A percentile compares a stretch with the other conserved stretches of the same genome.
phyloP scores from a whole-genome alignment of 2,797 vertebrate species.

The Gallirallus australis region DNA sequence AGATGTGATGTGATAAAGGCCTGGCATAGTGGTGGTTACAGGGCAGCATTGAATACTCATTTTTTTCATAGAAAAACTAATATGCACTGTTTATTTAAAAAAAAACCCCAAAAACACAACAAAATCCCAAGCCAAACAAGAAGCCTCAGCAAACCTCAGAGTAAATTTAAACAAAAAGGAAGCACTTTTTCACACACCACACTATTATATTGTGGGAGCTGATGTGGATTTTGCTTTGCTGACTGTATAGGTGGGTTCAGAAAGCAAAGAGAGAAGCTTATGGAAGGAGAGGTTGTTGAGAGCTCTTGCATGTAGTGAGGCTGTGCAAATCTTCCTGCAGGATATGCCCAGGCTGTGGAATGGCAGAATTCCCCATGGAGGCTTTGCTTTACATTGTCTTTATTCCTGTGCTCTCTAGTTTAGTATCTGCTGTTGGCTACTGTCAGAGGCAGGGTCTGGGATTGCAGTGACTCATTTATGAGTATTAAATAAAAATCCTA shows the following conservation, averaged over 20 bases:
- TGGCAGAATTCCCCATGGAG: neutral
- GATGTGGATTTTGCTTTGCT: neutral
- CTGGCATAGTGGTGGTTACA: neutral
- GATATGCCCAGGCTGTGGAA: neutral
- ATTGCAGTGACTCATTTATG: neutral
- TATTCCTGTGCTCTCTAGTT: neutral
- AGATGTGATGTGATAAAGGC: neutral
- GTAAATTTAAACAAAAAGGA: neutral
- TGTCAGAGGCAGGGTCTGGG: neutral
- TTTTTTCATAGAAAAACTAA: neutral
- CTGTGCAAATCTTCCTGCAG: neutral
- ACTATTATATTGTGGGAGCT: neutral
- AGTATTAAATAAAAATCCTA: neutral
- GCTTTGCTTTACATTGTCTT: neutral
- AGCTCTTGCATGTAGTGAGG: neutral
- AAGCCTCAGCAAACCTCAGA: fast-evolving
- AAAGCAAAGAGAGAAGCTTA: neutral
- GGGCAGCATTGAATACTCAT: neutral
- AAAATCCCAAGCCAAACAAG: neutral
- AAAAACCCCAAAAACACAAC: neutral
- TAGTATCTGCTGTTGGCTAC: neutral
- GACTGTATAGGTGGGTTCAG: neutral
- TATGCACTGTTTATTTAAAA: neutral
- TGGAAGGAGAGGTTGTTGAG: neutral
- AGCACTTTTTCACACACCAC: neutral